Conservation (phyloP, 1,140 invertebrate species). For the Listronotus bonariensis region DNA sequence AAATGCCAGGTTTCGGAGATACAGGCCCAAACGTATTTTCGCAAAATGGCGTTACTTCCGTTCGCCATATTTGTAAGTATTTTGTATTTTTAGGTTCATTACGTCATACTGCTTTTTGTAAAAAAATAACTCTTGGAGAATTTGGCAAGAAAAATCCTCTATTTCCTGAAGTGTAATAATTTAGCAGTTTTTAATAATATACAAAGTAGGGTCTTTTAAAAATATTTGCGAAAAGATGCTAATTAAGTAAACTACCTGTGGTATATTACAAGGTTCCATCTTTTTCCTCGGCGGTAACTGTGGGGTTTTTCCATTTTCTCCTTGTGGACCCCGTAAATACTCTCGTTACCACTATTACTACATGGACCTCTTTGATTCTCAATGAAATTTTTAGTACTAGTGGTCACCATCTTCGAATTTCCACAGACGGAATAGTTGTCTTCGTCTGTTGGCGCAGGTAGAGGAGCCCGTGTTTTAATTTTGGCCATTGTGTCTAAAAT, state of each 20-base stretch:
- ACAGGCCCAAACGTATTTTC: too few relatives aligned
- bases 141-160: too few relatives aligned
- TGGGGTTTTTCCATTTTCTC: constrained; percentile 66
- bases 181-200: too few relatives aligned
- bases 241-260: constrained; percentile 10
- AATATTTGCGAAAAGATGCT: too few relatives aligned
- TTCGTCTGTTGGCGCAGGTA: constrained; percentile 11
- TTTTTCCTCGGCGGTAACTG: constrained; percentile 88
- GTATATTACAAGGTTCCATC: constrained; percentile 62
- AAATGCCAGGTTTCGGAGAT: too few relatives aligned
- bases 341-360: neutral
- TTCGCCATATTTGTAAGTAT: too few relatives aligned
- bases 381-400: neutral
- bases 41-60: too few relatives aligned
- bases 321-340: neutral
- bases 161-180: too few relatives aligned
- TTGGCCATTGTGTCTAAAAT: constrained; percentile 8
- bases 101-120: too few relatives aligned
- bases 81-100: too few relatives aligned
- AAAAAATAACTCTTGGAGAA: too few relatives aligned
- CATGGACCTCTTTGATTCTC: constrained; percentile 1
- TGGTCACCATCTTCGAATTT: neutral
- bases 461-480: constrained; percentile 3
- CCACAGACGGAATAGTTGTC: constrained; percentile 24
- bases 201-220: too few relatives aligned